Evolutionary conservation across 2,797 vertebrate species (phyloP), one percentile per base, ranked within the genome.

Genomic region (Sebastes nivosus): DNA sequence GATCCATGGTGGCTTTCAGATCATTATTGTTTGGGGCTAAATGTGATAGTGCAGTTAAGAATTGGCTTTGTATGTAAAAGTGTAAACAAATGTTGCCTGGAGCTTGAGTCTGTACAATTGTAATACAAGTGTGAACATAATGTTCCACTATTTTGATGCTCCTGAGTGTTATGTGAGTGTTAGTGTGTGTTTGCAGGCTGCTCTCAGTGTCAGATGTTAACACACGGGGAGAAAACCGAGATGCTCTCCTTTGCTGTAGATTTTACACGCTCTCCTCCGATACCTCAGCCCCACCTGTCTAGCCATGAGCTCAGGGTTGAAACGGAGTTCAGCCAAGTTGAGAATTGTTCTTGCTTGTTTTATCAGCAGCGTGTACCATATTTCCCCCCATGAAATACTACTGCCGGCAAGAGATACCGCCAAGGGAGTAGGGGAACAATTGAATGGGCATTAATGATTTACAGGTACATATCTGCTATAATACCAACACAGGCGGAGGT

Each of bases 241-340:
- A 82, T 78, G 86, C 77, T 59, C 68, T 87, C 61, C 30, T 12
- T 54, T 66, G 73, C 73, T 65, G 77, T 67, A 75, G 73, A 80
- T 87, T 89, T 80, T 88, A 82, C 81, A 64, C 67, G 32, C 85
- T 83, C 77, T 87, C 79, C 83, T 68, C 79, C 32, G 75, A 89
- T 89, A 91, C 91, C 87, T 92, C 88, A 87, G 89, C 87, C 87
- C 88, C 87, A 93, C 84, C 87, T 87, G 87, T 91, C 91, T 92
- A 88, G 86, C 88, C 93, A 84, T 91, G 93, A 95, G 84, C 92
- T 93, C 87, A 90, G 83, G 88, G 95, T 95, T 95, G 92, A 95
- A 94, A 88, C 67, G 89, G 93, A 95, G 95, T 95, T 93, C 94
- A 95, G 95, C 93, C 95, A 95, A 94, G 87, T 90, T 82, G 30